These are phyloP conservation scores for Chesias legatella DNA, from an alignment of 2,888 invertebrate species.

Conservation along the genomic window DNA sequence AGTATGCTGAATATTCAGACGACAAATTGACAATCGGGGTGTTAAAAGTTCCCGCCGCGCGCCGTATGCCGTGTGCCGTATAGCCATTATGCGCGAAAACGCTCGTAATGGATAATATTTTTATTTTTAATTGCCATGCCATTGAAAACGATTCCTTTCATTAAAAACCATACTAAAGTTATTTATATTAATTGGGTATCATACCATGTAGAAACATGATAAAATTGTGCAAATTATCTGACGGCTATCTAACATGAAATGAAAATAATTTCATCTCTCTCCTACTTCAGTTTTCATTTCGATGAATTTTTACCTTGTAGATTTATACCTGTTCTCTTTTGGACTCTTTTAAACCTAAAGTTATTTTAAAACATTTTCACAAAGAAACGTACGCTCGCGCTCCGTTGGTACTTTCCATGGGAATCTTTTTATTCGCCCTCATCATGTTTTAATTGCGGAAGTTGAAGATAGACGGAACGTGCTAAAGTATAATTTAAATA, in stretches of 20 bases:
- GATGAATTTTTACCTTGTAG: background rate
- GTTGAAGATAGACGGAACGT: conserved; percentile 20
- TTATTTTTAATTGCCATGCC: too few relatives aligned
- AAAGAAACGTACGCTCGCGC: conserved; percentile 11
- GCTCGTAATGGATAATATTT: too few relatives aligned
- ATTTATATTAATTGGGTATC: too few relatives aligned
- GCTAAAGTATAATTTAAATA: conserved; percentile 17
- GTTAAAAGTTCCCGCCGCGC: conserved; percentile 52
- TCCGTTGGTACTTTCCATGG: conserved; percentile 3
- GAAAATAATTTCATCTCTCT: background rate
- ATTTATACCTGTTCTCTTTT: conserved; percentile 10
- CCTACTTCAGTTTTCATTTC: background rate
- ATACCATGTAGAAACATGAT: too few relatives aligned
- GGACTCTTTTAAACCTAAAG: conserved; percentile 7
- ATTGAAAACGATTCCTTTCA: too few relatives aligned
- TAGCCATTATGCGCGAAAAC: background rate
- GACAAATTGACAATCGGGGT: conserved; percentile 62
- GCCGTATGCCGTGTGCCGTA: background rate
- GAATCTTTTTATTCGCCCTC: conserved; percentile 16
- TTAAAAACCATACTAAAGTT: too few relatives aligned
- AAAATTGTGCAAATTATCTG: too few relatives aligned
- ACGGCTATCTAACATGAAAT: too few relatives aligned
- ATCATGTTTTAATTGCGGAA: conserved; percentile 20
- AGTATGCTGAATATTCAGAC: conserved; percentile 64
- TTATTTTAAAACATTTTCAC: conserved; percentile 14